These are phyloP conservation scores for Andrena minutula DNA, from an alignment of 2,888 invertebrate species.

Conservation along the genomic window DNA sequence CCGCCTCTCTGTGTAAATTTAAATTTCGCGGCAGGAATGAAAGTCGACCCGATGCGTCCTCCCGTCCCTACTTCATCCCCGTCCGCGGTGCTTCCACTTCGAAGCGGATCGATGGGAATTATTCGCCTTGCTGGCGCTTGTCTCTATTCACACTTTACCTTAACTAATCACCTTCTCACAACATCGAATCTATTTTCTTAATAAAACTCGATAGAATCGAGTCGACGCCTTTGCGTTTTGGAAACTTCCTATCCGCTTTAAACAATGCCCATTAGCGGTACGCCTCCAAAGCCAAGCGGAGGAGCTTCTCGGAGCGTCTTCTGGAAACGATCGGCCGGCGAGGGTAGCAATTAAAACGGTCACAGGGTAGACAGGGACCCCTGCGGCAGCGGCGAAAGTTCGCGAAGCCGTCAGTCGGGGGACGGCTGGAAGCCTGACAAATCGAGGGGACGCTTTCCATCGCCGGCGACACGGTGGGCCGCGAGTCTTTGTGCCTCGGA, in stretches of 20 bases:
- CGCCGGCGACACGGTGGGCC: background rate
- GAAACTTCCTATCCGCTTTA: too few relatives aligned
- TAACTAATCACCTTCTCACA: too few relatives aligned
- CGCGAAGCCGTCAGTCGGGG: slow-evolving; percentile 6
- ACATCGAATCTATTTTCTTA: too few relatives aligned
- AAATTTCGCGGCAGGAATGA: slow-evolving; percentile 35
- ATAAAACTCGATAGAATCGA: too few relatives aligned
- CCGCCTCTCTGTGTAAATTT: slow-evolving; percentile 26
- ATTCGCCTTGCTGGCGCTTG: background rate
- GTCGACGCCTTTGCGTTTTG: too few relatives aligned
- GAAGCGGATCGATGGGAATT: background rate
- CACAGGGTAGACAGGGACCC: slow-evolving; percentile 4
- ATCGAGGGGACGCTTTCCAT: slow-evolving; percentile 30
- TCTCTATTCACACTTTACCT: background rate
- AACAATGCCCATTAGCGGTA: too few relatives aligned
- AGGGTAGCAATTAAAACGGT: slow-evolving; percentile 46
- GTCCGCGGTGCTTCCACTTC: background rate
- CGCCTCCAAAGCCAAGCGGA: too few relatives aligned
- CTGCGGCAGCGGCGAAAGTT: slow-evolving; percentile 4
- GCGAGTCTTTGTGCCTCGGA: slow-evolving; percentile 23
- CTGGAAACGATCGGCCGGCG: background rate
- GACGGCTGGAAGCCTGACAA: slow-evolving; percentile 45
- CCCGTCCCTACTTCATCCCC: background rate
- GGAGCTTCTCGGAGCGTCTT: too few relatives aligned
- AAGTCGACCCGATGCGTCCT: slow-evolving; percentile 32